phyloP scores from a whole-genome alignment of 2,113 vertebrate species.

The Gallinago media region DNA sequence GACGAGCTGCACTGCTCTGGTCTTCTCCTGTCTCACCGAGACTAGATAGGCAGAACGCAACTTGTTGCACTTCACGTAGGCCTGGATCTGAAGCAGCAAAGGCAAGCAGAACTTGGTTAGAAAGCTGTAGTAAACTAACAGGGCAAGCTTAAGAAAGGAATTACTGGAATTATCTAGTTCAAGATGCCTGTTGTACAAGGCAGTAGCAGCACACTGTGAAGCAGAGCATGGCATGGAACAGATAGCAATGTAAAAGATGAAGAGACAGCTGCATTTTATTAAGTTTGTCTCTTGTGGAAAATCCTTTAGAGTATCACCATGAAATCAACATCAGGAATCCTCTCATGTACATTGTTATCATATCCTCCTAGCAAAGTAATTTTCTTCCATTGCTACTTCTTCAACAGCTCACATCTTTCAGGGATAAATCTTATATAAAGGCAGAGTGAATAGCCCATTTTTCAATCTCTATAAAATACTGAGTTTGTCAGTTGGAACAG shows the following conservation, averaged over 20 bases:
- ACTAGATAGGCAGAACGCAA: conserved; percentile 92
- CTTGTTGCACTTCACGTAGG: conserved; percentile 90
- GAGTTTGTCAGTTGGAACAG: neutral
- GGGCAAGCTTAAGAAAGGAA: neutral
- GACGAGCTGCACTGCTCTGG: conserved; percentile 84
- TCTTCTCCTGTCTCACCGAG: conserved; percentile 89
- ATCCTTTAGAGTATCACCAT: neutral
- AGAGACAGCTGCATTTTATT: neutral
- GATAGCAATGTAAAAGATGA: neutral
- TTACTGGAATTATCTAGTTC: neutral
- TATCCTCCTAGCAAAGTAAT: neutral
- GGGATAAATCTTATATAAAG: neutral
- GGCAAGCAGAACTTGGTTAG: neutral
- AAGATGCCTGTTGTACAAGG: fast-evolving
- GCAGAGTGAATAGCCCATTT: neutral
- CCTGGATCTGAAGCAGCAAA: conserved; percentile 84
- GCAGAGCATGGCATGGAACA: neutral
- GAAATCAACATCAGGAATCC: neutral
- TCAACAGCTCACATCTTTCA: neutral
- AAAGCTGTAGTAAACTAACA: neutral
- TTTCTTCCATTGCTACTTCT: neutral
- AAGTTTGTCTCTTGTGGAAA: neutral
- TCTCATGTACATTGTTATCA: neutral
- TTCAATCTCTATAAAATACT: neutral
- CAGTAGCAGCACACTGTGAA: fast-evolving